phyloP scores from a whole-genome alignment of 23 tunicate species.

The Halocynthia aurantium region DNA sequence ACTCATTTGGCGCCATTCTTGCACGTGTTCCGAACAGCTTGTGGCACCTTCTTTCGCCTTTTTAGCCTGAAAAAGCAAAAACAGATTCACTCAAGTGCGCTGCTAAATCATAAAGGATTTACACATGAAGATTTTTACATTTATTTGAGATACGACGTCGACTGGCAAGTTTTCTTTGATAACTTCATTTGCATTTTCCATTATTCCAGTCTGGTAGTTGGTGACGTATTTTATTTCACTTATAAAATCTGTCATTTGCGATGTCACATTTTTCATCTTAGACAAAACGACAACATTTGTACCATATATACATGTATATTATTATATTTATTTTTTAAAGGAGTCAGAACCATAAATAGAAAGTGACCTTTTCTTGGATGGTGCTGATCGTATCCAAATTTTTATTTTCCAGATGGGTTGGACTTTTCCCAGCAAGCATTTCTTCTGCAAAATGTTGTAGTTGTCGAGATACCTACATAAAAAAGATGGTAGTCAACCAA shows the following conservation, averaged over 20 bases:
- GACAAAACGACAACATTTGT: no score
- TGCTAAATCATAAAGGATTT: no score
- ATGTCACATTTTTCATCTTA: slow-evolving; percentile 16
- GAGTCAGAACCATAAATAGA: no score
- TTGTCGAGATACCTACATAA: no score
- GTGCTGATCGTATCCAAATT: slow-evolving; percentile 20
- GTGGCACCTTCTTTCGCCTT: no score
- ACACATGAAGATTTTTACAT: no score
- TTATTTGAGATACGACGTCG: no score
- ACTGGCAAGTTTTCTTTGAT: slow-evolving; percentile 43
- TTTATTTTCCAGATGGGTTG: slow-evolving; percentile 13
- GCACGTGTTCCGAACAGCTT: slow-evolving; percentile 24
- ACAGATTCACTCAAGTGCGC: no score
- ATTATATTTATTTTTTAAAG: no score
- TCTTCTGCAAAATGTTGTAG: slow-evolving; percentile 26
- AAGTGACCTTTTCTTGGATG: slow-evolving; percentile 27
- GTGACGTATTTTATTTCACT: slow-evolving; percentile 43
- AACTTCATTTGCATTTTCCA: slow-evolving; percentile 58
- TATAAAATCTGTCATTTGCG: slow-evolving; percentile 33
- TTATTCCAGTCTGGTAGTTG: slow-evolving; percentile 67
- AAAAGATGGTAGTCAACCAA: no score
- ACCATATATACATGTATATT: no score
- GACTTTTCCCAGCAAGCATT: slow-evolving; percentile 59
- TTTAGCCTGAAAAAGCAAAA: no score
- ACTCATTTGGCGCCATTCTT: slow-evolving; percentile 45